A percentile compares a stretch with the other conserved stretches of the same genome.
Evolutionary conservation across 92 coral and sea anemone species (phyloP).

Genomic region (Pocillopora meandrina): DNA sequence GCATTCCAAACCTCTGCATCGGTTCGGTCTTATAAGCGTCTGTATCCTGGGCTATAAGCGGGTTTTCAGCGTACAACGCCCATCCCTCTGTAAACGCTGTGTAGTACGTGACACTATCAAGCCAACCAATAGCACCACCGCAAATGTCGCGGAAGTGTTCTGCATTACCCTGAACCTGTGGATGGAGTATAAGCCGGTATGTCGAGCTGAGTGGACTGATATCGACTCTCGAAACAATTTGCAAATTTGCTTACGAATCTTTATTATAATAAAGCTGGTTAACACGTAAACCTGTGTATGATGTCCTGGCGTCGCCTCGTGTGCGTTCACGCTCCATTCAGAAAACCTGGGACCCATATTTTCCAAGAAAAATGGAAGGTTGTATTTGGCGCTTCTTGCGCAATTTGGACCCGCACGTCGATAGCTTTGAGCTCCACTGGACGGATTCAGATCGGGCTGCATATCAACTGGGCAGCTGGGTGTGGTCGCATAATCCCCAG

Average conservation of each 20-base stretch:
- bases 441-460: constrained; percentile 77
- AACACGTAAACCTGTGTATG: constrained; percentile 78
- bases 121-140: constrained; percentile 81
- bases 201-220: no score
- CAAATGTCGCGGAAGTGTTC: constrained; percentile 83
- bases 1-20: constrained; percentile 89
- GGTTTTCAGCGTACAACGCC: constrained; percentile 89
- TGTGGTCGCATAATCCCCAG: constrained; percentile 78
- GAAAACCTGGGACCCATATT: constrained; percentile 88
- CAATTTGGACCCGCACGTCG: constrained; percentile 46
- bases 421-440: constrained; percentile 83
- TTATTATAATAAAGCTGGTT: no score
- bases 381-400: constrained; percentile 66
- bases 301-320: constrained; percentile 95
- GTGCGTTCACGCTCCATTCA: constrained; percentile 91
- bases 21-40: constrained; percentile 68
- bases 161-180: constrained; percentile 76
- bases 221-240: no score
- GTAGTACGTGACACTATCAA: constrained; percentile 64
- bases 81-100: constrained; percentile 91
- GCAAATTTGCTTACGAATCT: no score
- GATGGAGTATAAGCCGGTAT: neutral
- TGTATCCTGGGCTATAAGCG: constrained; percentile 79
- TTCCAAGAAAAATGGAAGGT: constrained; percentile 82
- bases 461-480: constrained; percentile 84